A percentile compares a stretch with the other conserved stretches of the same genome.
Conservation (phyloP, 92 coral and sea anemone genomes). For the Phenganax subtilis region DNA sequence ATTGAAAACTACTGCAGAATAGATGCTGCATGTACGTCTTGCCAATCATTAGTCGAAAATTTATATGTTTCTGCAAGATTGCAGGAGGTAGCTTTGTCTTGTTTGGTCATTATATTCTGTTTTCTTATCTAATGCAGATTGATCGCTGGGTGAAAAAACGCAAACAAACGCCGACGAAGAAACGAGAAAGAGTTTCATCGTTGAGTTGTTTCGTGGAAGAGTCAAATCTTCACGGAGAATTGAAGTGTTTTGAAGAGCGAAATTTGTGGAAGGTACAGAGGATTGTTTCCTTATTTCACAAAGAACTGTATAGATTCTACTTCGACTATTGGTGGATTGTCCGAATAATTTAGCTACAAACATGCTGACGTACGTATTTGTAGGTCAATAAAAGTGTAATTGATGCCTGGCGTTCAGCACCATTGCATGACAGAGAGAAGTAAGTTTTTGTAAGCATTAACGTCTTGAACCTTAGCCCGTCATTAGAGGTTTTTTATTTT, state of each 20-base stretch:
- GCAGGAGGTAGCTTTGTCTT: no score
- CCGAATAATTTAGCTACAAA: background rate
- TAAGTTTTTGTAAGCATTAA: background rate
- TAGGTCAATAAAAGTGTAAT: constrained; percentile 22
- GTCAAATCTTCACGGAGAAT: constrained; percentile 36
- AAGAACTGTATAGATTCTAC: background rate
- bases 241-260: constrained; percentile 7
- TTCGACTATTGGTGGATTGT: background rate
- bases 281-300: background rate
- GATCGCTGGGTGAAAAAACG: constrained; percentile 63
- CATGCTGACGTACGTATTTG: background rate
- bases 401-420: constrained; percentile 26
- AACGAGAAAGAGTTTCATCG: constrained; percentile 51
- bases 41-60: no score
- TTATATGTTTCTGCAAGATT: no score
- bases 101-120: background rate
- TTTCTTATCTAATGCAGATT: constrained; percentile 45
- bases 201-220: constrained; percentile 59
- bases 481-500: background rate
- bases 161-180: constrained; percentile 14
- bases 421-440: constrained; percentile 26
- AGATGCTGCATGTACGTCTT: no score
- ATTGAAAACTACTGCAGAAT: no score
- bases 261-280: constrained; percentile 15
- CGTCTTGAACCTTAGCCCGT: background rate